Base-by-base conservation (phyloP, 2,888 invertebrate genomes). In the Gibbula magus region DNA sequence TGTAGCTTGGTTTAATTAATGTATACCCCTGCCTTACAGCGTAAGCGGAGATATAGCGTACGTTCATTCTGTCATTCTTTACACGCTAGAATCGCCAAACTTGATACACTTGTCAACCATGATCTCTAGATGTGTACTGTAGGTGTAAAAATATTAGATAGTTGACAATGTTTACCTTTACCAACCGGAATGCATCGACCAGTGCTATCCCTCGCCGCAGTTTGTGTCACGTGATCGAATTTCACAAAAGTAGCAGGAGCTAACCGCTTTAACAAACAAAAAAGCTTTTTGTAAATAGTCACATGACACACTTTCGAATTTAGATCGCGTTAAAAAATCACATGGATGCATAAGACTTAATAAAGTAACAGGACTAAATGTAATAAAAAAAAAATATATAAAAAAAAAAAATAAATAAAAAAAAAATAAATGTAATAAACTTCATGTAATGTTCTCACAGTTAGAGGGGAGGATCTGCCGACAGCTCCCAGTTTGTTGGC, bases 181-280 rank as follows among this genome's bases (percentile, higher is more conserved):
- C 10, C 45, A 45, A 45, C 52, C 88, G 88, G 54, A 79, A 84
- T 56, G 80, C 89, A 87, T 10, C 86, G 78, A 7, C 91, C 91
- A 35, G 84, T 61, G 76, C 85, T 97, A 89, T 97, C 97, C 91
- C 97, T 96, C 16, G 96, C 97, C 90, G 99, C 99, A 86, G 98
- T 97, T 94, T 99, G 99, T 0, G 98, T 98, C 1, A 98, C 97
- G 0, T 98, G 98, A 91, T 99, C 99, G 93, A 99, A 97, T 93
- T 99, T 98, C 0, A 96, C 95, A 54, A 84, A 51, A 20, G 5
- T 18, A n/a, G 45, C 73, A 16, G 73, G 45, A 18, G 35, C 16
- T 32, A 73, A 73, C 2, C 32, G 10, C 73, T 39, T 35, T 8
- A 22, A 52, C 10, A 1, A 45, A 8, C 35, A 35, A 13, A 10